These are phyloP conservation scores for Campaea margaritaria DNA, from an alignment of 2,888 invertebrate species.

Conservation along the genomic window DNA sequence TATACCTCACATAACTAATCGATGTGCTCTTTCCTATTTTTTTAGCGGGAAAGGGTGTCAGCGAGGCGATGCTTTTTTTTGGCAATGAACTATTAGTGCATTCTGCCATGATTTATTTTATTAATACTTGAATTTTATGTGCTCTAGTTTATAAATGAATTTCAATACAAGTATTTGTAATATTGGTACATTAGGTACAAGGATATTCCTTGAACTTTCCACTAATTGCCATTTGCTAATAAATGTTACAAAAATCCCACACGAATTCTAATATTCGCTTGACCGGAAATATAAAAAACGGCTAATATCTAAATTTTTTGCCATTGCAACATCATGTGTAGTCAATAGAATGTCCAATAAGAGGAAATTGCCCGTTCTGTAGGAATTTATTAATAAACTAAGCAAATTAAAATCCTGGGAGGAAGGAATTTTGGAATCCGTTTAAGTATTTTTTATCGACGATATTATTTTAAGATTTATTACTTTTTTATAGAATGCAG, in stretches of 20 bases:
- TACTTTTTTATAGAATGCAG: constrained; percentile 88
- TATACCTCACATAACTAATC: not conserved
- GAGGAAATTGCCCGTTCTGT: constrained; percentile 38
- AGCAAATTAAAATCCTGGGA: constrained; percentile 44
- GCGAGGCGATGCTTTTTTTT: not conserved
- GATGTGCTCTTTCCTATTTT: not conserved
- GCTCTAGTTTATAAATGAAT: not conserved
- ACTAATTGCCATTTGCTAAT: constrained; percentile 32
- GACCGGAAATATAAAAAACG: constrained; percentile 34
- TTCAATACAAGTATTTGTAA: not conserved
- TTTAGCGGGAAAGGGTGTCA: not conserved
- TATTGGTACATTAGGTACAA: constrained; percentile 46
- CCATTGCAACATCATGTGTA: constrained; percentile 41
- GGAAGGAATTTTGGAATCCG: constrained; percentile 38
- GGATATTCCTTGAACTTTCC: constrained; percentile 58
- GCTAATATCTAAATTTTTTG: constrained; percentile 41
- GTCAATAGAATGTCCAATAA: constrained; percentile 39
- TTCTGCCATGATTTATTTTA: not conserved
- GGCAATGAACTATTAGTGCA: not conserved
- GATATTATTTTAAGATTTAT: constrained; percentile 21
- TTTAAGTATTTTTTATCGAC: constrained; percentile 30
- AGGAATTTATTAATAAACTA: constrained; percentile 45
- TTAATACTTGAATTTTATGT: not conserved
- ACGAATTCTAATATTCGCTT: constrained; percentile 10
- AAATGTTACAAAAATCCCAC: not conserved